A percentile compares a stretch with the other conserved stretches of the same genome.
These are phyloP conservation scores for Gadus macrocephalus DNA, from an alignment of 2,113 vertebrate species.

Conservation along the genomic window DNA sequence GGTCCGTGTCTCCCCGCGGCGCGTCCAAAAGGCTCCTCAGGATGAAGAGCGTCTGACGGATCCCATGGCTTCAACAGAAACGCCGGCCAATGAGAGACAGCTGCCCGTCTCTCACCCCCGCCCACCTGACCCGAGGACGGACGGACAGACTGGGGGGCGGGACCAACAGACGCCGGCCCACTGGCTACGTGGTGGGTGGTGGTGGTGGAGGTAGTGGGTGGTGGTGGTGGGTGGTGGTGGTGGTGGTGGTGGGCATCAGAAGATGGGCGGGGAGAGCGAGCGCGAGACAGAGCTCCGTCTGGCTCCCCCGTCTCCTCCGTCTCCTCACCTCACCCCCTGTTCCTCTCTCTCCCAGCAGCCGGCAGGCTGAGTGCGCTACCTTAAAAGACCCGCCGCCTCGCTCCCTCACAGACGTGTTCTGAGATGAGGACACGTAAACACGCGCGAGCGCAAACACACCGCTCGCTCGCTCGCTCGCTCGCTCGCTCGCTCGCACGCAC, in stretches of 20 bases:
- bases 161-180: conserved; percentile 8
- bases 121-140: conserved; percentile 14
- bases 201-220: too few relatives aligned
- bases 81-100: background rate
- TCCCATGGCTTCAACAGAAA: conserved; percentile 8
- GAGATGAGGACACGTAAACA: conserved; percentile 37
- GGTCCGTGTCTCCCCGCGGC: background rate
- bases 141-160: conserved; percentile 2
- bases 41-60: too few relatives aligned
- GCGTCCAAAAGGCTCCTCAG: too few relatives aligned
- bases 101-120: background rate
- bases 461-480: too few relatives aligned
- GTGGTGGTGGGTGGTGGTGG: background rate
- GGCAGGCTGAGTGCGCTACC: conserved; percentile 55
- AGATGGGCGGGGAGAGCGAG: conserved; percentile 14
- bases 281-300: conserved; percentile 7
- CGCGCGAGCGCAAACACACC: background rate
- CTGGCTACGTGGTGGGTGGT: background rate
- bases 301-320: conserved; percentile 18
- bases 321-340: conserved; percentile 42
- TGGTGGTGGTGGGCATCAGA: background rate
- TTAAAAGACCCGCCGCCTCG: conserved; percentile 41
- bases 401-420: conserved; percentile 45
- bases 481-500: background rate
- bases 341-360: conserved; percentile 51